phyloP scores from a whole-genome alignment of 2,797 vertebrate genomes.

The Yasuhikotakia modesta region DNA sequence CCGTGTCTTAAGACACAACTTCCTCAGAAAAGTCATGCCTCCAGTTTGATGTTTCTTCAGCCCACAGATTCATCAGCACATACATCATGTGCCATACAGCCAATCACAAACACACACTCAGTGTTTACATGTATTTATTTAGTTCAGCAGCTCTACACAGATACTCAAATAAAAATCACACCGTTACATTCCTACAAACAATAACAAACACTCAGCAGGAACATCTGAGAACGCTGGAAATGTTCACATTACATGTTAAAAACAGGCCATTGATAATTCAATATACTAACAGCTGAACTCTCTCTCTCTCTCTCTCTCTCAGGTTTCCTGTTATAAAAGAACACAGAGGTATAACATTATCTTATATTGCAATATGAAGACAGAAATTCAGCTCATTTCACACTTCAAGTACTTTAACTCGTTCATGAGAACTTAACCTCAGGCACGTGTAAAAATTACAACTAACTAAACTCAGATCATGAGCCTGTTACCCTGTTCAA shows the following conservation, averaged over 20 bases:
- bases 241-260: background rate
- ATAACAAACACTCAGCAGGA: conserved; percentile 49
- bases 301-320: conserved; percentile 12
- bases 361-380: conserved; percentile 57
- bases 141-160: conserved; percentile 68
- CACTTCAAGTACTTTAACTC: conserved; percentile 58
- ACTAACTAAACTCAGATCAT: background rate
- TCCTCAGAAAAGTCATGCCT: background rate
- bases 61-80: conserved; percentile 1
- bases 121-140: conserved; percentile 65
- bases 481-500: conserved; percentile 18
- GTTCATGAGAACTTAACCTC: conserved; percentile 54
- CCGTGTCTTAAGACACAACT: background rate
- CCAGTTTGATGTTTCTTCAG: background rate
- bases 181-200: conserved; percentile 41
- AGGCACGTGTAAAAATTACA: conserved; percentile 72
- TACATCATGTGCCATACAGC: too few relatives aligned
- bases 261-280: conserved; percentile 7
- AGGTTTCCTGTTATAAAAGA: conserved; percentile 25
- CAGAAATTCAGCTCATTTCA: conserved; percentile 58
- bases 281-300: background rate
- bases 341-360: conserved; percentile 58
- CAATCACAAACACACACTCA: background rate
- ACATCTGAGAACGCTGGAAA: background rate
- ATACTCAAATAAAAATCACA: conserved; percentile 51